Conservation (phyloP, 2,888 invertebrate species). For the Busseola fusca region DNA sequence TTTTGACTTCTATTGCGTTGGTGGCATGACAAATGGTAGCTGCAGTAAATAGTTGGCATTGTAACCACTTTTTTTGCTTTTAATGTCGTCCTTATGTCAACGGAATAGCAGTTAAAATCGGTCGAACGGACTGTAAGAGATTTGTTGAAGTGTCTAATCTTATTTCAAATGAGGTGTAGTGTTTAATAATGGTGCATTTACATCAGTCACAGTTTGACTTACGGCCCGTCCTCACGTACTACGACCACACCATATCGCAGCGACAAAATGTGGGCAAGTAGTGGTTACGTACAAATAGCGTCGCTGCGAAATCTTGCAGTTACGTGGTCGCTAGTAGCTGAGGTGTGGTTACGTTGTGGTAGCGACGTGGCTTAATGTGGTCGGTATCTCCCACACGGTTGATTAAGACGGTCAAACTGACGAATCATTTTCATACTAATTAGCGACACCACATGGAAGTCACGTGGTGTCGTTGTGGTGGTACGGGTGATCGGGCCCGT, state of each 20-base stretch:
- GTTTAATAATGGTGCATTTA: conserved; percentile 22
- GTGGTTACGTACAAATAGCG: not conserved
- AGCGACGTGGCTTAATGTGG: too few species aligned
- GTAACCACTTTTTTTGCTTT: too few species aligned
- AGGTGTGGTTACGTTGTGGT: too few species aligned
- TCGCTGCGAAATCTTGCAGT: not conserved
- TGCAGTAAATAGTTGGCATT: too few species aligned
- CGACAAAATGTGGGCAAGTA: not conserved
- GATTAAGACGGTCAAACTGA: not conserved
- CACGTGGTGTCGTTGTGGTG: too few species aligned
- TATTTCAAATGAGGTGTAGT: not conserved
- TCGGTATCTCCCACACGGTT: not conserved
- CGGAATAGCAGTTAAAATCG: too few species aligned
- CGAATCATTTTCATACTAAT: not conserved
- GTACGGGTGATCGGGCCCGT: too few species aligned
- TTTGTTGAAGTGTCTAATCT: too few species aligned
- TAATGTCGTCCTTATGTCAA: too few species aligned
- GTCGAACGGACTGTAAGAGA: too few species aligned
- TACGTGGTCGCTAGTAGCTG: not conserved
- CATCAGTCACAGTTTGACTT: not conserved
- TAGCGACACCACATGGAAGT: not conserved
- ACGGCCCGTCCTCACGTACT: not conserved
- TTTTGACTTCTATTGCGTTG: too few species aligned
- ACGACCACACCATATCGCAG: not conserved
- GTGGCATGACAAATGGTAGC: too few species aligned